Evolutionary conservation across 1,140 invertebrate genomes (phyloP).

Genomic region (Eueides isabella): DNA sequence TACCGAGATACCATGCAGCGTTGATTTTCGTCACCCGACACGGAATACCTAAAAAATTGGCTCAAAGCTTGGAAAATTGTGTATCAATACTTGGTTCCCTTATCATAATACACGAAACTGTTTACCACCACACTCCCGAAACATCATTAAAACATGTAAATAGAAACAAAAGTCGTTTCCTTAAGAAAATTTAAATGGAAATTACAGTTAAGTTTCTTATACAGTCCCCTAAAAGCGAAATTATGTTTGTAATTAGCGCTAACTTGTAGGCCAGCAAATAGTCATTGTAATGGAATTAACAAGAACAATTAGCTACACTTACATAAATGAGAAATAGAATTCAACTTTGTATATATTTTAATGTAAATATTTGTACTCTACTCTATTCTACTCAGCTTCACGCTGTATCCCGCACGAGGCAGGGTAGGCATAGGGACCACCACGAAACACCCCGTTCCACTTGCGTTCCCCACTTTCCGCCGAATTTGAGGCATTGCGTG

Average conservation of each 20-base stretch:
- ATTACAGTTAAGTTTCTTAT: neutral
- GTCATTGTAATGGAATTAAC: neutral
- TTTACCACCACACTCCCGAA: neutral
- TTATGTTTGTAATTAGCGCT: constrained; percentile 3
- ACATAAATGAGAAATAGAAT: neutral
- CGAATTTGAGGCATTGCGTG: too few relatives aligned
- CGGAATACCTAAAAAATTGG: too few relatives aligned
- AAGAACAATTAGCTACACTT: neutral
- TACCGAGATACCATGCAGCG: too few relatives aligned
- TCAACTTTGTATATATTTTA: neutral
- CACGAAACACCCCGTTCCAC: too few relatives aligned
- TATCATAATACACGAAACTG: too few relatives aligned
- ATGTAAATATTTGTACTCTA: too few relatives aligned
- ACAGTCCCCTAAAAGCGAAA: neutral
- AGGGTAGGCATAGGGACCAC: too few relatives aligned
- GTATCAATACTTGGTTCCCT: too few relatives aligned
- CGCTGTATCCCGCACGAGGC: too few relatives aligned
- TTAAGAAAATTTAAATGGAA: neutral
- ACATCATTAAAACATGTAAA: neutral
- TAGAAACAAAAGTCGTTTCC: neutral
- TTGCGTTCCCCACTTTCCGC: too few relatives aligned
- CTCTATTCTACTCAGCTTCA: too few relatives aligned
- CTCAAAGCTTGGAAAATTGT: neutral
- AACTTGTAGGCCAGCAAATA: neutral
- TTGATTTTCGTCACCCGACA: too few relatives aligned